phyloP scores from a whole-genome alignment of 2,888 invertebrate genomes.

The Zaprionus obscuricornis region DNA sequence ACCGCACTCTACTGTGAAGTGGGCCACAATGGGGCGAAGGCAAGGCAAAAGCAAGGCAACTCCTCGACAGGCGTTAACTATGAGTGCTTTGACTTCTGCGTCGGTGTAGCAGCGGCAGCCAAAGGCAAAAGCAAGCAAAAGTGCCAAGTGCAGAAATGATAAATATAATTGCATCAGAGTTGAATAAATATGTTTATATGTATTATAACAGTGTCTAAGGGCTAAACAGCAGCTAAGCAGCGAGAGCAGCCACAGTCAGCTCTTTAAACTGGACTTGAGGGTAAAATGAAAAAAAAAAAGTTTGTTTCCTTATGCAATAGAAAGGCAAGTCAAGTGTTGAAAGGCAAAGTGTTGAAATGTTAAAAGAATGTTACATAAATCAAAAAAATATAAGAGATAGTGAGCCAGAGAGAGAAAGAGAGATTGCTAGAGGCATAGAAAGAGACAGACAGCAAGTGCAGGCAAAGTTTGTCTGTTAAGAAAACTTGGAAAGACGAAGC shows the following conservation, averaged over 20 bases:
- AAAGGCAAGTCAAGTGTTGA: constrained; percentile 5
- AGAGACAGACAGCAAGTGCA: too few species aligned
- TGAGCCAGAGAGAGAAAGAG: too few species aligned
- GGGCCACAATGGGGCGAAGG: constrained; percentile 54
- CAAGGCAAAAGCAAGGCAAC: too few species aligned
- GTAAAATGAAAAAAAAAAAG: too few species aligned
- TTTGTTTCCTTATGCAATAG: too few species aligned
- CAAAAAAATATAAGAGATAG: constrained; percentile 21
- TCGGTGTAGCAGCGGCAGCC: constrained; percentile 27
- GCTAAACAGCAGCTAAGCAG: not conserved
- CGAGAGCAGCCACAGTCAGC: too few species aligned
- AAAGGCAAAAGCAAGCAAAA: constrained; percentile 6
- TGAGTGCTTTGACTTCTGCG: constrained; percentile 46
- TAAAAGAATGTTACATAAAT: too few species aligned
- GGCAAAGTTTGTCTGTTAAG: too few species aligned
- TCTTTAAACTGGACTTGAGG: too few species aligned
- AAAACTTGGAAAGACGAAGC: too few species aligned
- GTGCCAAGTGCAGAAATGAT: constrained; percentile 11
- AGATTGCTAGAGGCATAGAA: too few species aligned
- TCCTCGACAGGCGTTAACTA: constrained; percentile 13
- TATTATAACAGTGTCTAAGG: constrained; percentile 17
- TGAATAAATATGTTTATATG: constrained; percentile 35
- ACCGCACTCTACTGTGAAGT: constrained; percentile 70
- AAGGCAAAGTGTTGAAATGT: constrained; percentile 35
- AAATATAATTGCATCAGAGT: constrained; percentile 20